Evolutionary conservation across 2,113 vertebrate genomes (phyloP).

Genomic region (Trematocara nigrifrons): DNA sequence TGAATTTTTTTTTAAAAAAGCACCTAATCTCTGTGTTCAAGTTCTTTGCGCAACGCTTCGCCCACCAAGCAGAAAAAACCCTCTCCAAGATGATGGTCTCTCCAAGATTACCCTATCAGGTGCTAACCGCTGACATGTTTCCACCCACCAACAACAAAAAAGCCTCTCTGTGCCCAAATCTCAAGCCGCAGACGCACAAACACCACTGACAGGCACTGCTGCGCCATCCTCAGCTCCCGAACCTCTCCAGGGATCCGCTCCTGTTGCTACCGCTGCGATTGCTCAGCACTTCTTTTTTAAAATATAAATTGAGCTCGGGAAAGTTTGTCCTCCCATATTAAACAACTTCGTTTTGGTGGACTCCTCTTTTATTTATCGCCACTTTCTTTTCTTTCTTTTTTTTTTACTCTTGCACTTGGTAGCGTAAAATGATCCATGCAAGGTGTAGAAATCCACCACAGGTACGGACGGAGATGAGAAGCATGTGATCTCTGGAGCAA

Average conservation of each 20-base stretch:
- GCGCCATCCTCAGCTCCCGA: slow-evolving; percentile 51
- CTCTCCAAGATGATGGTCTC: slow-evolving; percentile 62
- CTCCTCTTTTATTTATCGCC: background rate
- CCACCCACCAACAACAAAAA: slow-evolving; percentile 77
- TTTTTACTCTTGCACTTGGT: slow-evolving; percentile 22
- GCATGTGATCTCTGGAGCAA: slow-evolving; percentile 50
- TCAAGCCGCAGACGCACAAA: slow-evolving; percentile 67
- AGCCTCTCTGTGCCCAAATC: slow-evolving; percentile 74
- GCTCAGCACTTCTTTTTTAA: background rate
- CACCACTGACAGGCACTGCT: slow-evolving; percentile 66
- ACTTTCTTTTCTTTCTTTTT: background rate
- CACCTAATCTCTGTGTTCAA: background rate
- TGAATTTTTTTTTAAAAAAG: background rate
- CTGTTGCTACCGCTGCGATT: background rate
- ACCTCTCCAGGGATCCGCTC: slow-evolving; percentile 42
- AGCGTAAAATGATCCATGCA: slow-evolving; percentile 62
- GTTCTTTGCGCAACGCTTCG: slow-evolving; percentile 13
- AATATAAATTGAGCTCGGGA: slow-evolving; percentile 3
- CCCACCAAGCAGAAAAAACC: slow-evolving; percentile 22
- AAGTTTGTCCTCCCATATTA: slow-evolving; percentile 5
- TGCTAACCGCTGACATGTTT: slow-evolving; percentile 81
- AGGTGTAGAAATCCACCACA: slow-evolving; percentile 67
- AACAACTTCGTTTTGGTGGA: background rate
- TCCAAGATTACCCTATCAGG: slow-evolving; percentile 77
- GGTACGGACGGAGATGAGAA: slow-evolving; percentile 63